These are phyloP conservation scores for Nowickia ferox DNA, from an alignment of 2,888 invertebrate species.

Conservation along the genomic window DNA sequence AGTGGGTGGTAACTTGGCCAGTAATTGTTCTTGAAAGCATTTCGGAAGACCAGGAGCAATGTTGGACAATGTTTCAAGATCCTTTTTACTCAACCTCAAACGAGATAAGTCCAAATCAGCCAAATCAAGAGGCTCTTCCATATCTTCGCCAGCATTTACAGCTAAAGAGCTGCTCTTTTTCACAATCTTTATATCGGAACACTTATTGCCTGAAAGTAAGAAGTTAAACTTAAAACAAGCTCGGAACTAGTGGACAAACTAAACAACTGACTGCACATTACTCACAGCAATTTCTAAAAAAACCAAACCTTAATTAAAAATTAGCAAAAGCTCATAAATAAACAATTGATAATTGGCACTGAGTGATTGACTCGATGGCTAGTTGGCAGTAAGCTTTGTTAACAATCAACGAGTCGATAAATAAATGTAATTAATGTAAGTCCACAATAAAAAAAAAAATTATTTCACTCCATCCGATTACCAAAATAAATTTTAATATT, in stretches of 20 bases:
- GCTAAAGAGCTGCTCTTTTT: constrained; percentile 27
- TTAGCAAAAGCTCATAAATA: no score
- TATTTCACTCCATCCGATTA: no score
- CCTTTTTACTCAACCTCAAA: constrained; percentile 88
- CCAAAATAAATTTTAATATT: no score
- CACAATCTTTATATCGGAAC: background rate
- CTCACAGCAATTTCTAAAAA: background rate
- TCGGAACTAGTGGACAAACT: background rate
- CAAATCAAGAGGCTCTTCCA: constrained; percentile 83
- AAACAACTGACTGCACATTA: background rate
- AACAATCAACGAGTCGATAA: no score
- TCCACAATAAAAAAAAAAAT: no score
- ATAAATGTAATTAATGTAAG: no score
- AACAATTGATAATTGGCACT: no score
- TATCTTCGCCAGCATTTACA: constrained; percentile 3
- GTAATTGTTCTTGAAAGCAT: constrained; percentile 88
- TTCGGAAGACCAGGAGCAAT: constrained; percentile 89
- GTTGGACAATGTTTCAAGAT: constrained; percentile 87
- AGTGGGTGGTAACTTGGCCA: constrained; percentile 88
- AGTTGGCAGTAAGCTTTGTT: no score
- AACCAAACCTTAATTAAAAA: background rate
- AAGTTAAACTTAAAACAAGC: background rate
- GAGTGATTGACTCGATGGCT: no score
- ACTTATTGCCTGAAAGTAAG: constrained; percentile 66
- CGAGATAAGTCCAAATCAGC: constrained; percentile 88